A percentile compares a stretch with the other conserved stretches of the same genome.
These are phyloP conservation scores for Anastrepha ludens DNA, from an alignment of 1,140 invertebrate species.

Conservation along the genomic window DNA sequence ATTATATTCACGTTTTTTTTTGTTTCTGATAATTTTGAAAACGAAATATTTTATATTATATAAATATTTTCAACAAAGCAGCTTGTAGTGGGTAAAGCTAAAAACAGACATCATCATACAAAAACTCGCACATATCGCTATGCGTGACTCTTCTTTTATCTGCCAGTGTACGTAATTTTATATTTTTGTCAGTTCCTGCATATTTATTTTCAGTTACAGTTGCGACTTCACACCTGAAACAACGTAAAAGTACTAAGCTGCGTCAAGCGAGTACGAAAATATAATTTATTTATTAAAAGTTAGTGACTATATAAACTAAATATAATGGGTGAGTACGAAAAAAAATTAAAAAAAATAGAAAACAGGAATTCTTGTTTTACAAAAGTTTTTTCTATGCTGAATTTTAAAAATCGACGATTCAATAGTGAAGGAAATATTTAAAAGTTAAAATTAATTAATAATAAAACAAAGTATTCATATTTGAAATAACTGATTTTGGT, in stretches of 20 bases:
- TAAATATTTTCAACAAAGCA: not conserved
- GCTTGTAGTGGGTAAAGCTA: no score
- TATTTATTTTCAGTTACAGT: conserved; percentile 1
- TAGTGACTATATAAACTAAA: not conserved
- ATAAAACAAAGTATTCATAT: no score
- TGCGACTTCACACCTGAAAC: not conserved
- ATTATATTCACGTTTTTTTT: no score
- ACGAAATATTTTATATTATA: no score
- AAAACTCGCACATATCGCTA: not conserved
- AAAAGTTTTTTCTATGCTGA: no score
- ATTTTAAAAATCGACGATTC: not conserved
- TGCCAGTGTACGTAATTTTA: not conserved
- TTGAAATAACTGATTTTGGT: not conserved
- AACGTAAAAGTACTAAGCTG: not conserved
- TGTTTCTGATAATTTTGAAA: no score
- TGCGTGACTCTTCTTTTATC: not conserved
- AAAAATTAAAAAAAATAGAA: no score
- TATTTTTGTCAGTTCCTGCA: conserved; percentile 27
- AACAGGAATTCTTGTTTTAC: no score
- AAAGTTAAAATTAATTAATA: no score
- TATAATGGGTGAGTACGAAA: conserved; percentile 14
- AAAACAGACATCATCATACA: no score
- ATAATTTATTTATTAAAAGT: conserved; percentile 11
- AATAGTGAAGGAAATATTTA: not conserved
- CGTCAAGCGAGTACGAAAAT: not conserved